These are phyloP conservation scores for Octopus sinensis DNA, from an alignment of 1,140 invertebrate genomes.

Conservation along the genomic window DNA sequence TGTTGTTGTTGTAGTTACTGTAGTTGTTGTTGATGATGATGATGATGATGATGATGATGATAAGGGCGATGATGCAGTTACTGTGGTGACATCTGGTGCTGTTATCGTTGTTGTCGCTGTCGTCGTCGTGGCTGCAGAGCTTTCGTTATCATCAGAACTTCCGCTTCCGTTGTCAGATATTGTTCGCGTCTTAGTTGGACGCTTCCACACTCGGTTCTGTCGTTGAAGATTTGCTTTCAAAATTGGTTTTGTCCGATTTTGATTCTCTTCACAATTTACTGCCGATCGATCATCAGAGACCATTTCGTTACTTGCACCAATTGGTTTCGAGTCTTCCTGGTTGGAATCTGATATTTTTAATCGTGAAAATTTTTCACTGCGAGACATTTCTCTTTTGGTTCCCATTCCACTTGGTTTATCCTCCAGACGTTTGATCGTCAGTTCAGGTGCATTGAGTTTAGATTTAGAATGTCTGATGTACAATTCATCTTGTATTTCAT, in stretches of 20 bases:
- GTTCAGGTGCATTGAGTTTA: neutral
- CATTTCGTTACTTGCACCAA: too few relatives aligned
- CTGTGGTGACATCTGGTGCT: neutral
- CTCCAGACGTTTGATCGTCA: neutral
- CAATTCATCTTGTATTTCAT: too few relatives aligned
- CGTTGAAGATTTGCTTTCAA: neutral
- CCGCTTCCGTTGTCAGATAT: neutral
- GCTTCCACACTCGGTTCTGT: neutral
- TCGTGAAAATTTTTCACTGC: too few relatives aligned
- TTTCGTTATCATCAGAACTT: neutral
- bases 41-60: too few relatives aligned
- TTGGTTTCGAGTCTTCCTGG: too few relatives aligned
- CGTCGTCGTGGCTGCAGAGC: neutral
- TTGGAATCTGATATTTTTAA: too few relatives aligned
- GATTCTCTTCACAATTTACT: neutral
- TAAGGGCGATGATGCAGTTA: too few relatives aligned
- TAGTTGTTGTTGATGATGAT: neutral
- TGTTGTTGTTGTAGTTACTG: neutral
- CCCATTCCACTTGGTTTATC: neutral
- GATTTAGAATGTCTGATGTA: too few relatives aligned
- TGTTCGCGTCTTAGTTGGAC: neutral
- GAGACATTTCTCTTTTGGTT: neutral
- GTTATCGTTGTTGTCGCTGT: neutral
- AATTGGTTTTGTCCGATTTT: neutral
- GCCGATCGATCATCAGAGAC: neutral